Evolutionary conservation across 2,888 invertebrate genomes (phyloP).

Genomic region (Synanthedon vespiformis): DNA sequence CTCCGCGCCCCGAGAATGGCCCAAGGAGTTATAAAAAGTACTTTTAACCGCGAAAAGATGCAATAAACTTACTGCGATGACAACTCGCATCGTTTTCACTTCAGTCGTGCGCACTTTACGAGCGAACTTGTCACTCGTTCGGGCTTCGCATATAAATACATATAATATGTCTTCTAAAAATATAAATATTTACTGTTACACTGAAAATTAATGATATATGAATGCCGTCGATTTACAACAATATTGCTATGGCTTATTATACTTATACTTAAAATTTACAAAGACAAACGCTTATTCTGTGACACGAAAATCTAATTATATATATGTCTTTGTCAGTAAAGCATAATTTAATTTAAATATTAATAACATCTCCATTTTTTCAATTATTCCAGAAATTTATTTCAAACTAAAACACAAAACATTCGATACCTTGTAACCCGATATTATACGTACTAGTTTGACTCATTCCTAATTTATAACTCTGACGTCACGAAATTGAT

Average conservation of each 20-base stretch:
- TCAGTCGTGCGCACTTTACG: conserved; percentile 33
- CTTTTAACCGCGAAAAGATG: conserved; percentile 32
- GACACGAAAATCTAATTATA: no score
- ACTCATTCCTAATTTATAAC: conserved; percentile 49
- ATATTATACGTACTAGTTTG: conserved; percentile 33
- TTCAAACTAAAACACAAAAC: neutral
- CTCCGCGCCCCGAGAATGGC: conserved; percentile 5
- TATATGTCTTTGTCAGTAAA: no score
- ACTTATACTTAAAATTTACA: no score
- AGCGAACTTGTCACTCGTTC: neutral
- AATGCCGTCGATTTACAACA: no score
- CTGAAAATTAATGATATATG: no score
- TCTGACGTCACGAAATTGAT: conserved; percentile 50
- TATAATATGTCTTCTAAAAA: no score
- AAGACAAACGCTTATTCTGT: no score
- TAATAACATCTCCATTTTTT: no score
- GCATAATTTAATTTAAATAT: no score
- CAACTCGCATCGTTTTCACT: conserved; percentile 50
- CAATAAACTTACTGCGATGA: conserved; percentile 49
- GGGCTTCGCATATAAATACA: neutral
- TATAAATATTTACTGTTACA: no score
- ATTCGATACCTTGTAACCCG: conserved; percentile 25
- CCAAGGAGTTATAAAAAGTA: conserved; percentile 33
- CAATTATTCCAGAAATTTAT: neutral
- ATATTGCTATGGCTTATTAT: no score